These are phyloP conservation scores for Drosophila birchii DNA, from an alignment of 2,888 invertebrate species.

Conservation along the genomic window DNA sequence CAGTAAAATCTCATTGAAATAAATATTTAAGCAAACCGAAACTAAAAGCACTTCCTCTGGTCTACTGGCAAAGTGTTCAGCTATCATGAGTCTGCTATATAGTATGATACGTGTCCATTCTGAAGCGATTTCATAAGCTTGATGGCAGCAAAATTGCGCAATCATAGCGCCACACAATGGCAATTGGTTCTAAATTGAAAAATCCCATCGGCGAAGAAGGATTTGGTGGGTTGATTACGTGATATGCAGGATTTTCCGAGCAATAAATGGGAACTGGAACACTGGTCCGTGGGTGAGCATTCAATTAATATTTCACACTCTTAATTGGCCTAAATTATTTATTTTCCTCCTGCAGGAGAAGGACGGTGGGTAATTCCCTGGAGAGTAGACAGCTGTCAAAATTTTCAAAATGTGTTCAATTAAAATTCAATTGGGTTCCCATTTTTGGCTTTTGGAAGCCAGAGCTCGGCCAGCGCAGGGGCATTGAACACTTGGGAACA, in stretches of 20 bases:
- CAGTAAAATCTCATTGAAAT: too few relatives aligned
- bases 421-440: conserved; percentile 55
- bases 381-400: conserved; percentile 67
- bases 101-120: conserved; percentile 19
- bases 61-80: neutral
- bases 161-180: conserved; percentile 31
- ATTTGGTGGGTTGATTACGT: neutral
- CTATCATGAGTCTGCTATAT: conserved; percentile 23
- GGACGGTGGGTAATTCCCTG: conserved; percentile 20
- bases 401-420: conserved; percentile 62
- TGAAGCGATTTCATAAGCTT: conserved; percentile 28
- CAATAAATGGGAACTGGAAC: conserved; percentile 33
- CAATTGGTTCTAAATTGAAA: conserved; percentile 36
- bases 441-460: neutral
- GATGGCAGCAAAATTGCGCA: conserved; percentile 54
- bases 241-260: neutral
- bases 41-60: neutral
- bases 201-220: conserved; percentile 2
- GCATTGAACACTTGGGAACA: neutral
- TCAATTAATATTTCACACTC: conserved; percentile 71
- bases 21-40: neutral
- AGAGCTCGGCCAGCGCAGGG: neutral
- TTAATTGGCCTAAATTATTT: conserved; percentile 67
- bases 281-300: conserved; percentile 12
- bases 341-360: conserved; percentile 17